Evolutionary conservation across 2,888 invertebrate species (phyloP), one percentile per base, ranked within the genome.

Genomic region (Sipha maydis): DNA sequence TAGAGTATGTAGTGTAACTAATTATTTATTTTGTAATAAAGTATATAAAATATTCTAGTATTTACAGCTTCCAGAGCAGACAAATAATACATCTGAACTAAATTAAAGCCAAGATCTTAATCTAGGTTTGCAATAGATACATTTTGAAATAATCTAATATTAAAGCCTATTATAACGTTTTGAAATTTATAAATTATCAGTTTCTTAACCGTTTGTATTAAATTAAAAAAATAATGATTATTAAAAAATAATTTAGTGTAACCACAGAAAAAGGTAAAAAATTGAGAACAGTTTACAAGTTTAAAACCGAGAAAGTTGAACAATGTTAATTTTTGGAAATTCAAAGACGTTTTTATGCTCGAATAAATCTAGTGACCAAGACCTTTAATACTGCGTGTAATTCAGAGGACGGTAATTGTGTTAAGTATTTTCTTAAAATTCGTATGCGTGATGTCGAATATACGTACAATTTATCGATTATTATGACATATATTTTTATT

Each of bases 241-340:
- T 56, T 25, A n/a, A 67, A 67, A 67, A 67, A 67, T 67, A 8
- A 67, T 67, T n/a, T 67, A 25, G n/a, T 67, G 67, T 67, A 67
- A 67, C n/a, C n/a, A 67, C 8, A 67, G 5, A 67, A 67, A 4
- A 25, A 67, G 4, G 67, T n/a, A 67, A 67, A n/a, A 9, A 67
- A 9, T 67, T n/a, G 0, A 67, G 67, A 67, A 67, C n/a, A 25
- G n/a, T n/a, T 67, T 67, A 7, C n/a, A 67, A 67, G n/a, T 25
- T 67, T 67, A 3, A n/a, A 67, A 67, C n/a, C 21, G n/a, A 67
- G n/a, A 25, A 67, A 25, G 5, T 67, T 67, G 67, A n/a, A 67
- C 67, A n/a, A 9, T 67, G 67, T 67, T 67, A n/a, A 67, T n/a
- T 67, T 67, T 67, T 67, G 67, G n/a, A 67, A 67, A n/a, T 67